phyloP scores from a whole-genome alignment of 1,140 invertebrate genomes.

The Hyposmocoma kahamanoa region DNA sequence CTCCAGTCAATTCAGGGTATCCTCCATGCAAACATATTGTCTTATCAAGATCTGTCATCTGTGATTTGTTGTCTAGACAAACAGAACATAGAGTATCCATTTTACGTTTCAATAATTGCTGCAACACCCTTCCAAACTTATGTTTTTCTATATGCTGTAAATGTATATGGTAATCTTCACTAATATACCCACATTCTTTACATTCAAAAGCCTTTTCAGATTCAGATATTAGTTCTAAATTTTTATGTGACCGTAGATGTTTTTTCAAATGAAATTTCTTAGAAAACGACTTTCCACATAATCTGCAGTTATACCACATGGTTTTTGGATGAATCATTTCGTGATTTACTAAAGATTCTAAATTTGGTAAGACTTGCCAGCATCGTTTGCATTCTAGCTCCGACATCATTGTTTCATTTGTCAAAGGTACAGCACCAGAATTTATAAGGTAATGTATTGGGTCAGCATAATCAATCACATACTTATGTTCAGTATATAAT shows the following conservation, averaged over 20 bases:
- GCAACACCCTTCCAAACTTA: conserved; percentile 47
- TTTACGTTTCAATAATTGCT: conserved; percentile 41
- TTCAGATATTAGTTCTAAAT: neutral
- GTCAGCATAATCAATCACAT: conserved; percentile 56
- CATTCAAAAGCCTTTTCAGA: conserved; percentile 28
- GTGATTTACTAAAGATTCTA: conserved; percentile 44
- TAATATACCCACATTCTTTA: conserved; percentile 34
- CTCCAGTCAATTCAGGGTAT: conserved; percentile 40
- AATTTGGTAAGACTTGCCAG: conserved; percentile 43
- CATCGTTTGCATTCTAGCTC: conserved; percentile 54
- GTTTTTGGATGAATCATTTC: conserved; percentile 48
- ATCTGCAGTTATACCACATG: conserved; percentile 55
- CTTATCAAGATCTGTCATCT: conserved; percentile 36
- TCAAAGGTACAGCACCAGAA: conserved; percentile 20
- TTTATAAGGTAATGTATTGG: conserved; percentile 52
- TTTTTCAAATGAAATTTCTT: conserved; percentile 36
- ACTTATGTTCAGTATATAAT: conserved; percentile 38
- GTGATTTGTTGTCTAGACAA: conserved; percentile 35
- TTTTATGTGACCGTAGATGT: conserved; percentile 33
- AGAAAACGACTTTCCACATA: conserved; percentile 56
- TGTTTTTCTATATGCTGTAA: conserved; percentile 61
- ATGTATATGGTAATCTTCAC: conserved; percentile 28
- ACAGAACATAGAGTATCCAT: conserved; percentile 44
- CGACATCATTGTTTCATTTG: conserved; percentile 20
- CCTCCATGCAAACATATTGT: conserved; percentile 45